Evolutionary conservation across 1,140 invertebrate genomes (phyloP).

Genomic region (Euwallacea fornicatus): DNA sequence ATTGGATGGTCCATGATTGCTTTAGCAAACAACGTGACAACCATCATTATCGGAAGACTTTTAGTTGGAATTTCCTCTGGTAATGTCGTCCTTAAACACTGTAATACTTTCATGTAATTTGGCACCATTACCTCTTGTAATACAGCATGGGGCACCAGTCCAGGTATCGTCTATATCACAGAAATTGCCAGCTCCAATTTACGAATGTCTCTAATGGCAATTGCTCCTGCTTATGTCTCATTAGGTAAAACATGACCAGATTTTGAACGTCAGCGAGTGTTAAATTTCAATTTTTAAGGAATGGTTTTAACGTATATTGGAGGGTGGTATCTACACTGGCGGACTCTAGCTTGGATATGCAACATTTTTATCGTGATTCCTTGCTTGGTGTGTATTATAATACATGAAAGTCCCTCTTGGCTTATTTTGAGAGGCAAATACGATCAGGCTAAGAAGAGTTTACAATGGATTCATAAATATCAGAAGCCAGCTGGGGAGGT

Average conservation of each 20-base stretch:
- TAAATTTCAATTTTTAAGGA: constrained; percentile 50
- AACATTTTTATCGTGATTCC: constrained; percentile 60
- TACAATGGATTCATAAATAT: constrained; percentile 55
- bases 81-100: constrained; percentile 30
- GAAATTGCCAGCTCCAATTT: constrained; percentile 62
- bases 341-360: constrained; percentile 58
- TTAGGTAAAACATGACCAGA: constrained; percentile 31
- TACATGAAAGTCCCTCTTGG: constrained; percentile 71
- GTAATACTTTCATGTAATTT: constrained; percentile 2
- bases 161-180: constrained; percentile 64
- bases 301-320: constrained; percentile 62
- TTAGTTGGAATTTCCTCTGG: constrained; percentile 62
- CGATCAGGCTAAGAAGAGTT: constrained; percentile 58
- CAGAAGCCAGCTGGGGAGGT: constrained; percentile 44
- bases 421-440: constrained; percentile 59
- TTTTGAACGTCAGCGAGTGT: neutral
- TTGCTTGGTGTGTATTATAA: constrained; percentile 57
- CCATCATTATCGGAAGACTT: constrained; percentile 64
- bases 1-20: constrained; percentile 66
- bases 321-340: constrained; percentile 62
- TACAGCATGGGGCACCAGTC: constrained; percentile 58
- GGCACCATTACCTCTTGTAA: neutral
- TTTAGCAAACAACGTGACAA: constrained; percentile 53
- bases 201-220: constrained; percentile 56
- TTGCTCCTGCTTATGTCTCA: constrained; percentile 42